Percentiles rank a stretch among this genome's conserved stretches.
Conservation (phyloP, 53 echinoderm and acorn worm species). For the Temnopleurus reevesii region DNA sequence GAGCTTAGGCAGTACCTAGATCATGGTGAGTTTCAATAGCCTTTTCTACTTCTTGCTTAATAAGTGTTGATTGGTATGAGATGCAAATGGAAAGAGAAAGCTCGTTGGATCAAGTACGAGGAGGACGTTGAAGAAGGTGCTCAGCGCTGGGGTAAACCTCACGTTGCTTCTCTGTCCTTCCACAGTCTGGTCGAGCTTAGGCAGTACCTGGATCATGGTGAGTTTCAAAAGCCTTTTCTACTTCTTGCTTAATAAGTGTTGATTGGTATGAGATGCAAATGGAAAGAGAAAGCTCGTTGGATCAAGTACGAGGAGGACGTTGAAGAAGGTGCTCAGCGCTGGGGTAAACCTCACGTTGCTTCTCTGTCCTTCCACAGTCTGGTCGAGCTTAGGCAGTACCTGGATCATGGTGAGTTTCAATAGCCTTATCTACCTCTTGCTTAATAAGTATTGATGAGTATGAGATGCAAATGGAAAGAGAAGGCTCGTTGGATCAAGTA, state of each 20-base stretch:
- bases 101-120: constrained; percentile 99
- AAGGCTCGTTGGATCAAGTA: too few species aligned
- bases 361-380: constrained; percentile 94
- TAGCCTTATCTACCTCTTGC: too few species aligned
- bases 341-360: constrained; percentile 99
- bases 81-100: constrained; percentile 98
- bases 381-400: constrained; percentile 84
- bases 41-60: too few species aligned
- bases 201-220: constrained; percentile 80
- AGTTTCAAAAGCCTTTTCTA: too few species aligned
- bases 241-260: too few species aligned
- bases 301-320: constrained; percentile 99
- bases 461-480: too few species aligned
- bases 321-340: constrained; percentile 90
- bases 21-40: constrained; percentile 65
- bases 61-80: too few species aligned
- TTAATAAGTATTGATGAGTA: too few species aligned
- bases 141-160: constrained; percentile 96
- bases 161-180: constrained; percentile 91
- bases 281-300: constrained; percentile 99
- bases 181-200: constrained; percentile 96
- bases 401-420: constrained; percentile 83
- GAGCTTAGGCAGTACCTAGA: constrained; percentile 86
- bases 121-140: constrained; percentile 98
- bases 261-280: constrained; percentile 94